phyloP scores from a whole-genome alignment of 2,797 vertebrate species.

The Falco biarmicus region DNA sequence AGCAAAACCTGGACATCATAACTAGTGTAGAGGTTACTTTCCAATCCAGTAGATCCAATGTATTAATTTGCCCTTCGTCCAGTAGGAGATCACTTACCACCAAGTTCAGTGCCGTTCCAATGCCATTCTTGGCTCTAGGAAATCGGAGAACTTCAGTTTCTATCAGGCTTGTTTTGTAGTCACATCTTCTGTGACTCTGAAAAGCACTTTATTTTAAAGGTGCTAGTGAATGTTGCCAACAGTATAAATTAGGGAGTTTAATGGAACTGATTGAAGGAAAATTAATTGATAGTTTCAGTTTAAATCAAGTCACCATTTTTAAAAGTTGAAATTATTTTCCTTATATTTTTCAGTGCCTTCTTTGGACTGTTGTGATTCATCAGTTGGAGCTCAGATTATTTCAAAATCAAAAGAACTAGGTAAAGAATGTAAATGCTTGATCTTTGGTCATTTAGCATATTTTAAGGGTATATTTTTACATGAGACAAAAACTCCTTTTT shows the following conservation, averaged over 20 bases:
- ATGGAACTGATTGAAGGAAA: not conserved
- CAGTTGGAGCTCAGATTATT: slow-evolving; percentile 87
- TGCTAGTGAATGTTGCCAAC: not conserved
- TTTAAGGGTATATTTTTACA: slow-evolving; percentile 36
- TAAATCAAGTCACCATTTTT: slow-evolving; percentile 31
- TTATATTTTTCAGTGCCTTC: slow-evolving; percentile 81
- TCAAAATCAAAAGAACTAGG: slow-evolving; percentile 94
- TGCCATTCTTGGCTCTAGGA: slow-evolving; percentile 18
- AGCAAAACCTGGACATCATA: not conserved
- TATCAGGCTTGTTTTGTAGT: not conserved
- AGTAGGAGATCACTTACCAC: not conserved
- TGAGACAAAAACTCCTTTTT: slow-evolving; percentile 13
- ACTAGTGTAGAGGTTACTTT: not conserved
- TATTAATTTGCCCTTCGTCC: not conserved
- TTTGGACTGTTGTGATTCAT: slow-evolving; percentile 87
- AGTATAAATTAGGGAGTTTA: not conserved
- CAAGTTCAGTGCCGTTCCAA: not conserved
- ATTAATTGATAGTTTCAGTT: slow-evolving; percentile 1
- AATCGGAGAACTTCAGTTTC: not conserved
- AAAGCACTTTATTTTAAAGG: slow-evolving; percentile 33
- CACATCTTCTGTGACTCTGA: not conserved
- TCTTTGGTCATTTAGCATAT: slow-evolving; percentile 2
- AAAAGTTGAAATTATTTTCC: slow-evolving; percentile 65
- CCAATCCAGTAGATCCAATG: not conserved
- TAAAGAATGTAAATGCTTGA: slow-evolving; percentile 73